Evolutionary conservation across 2,113 vertebrate species (phyloP).

Genomic region (Podocnemis expansa): DNA sequence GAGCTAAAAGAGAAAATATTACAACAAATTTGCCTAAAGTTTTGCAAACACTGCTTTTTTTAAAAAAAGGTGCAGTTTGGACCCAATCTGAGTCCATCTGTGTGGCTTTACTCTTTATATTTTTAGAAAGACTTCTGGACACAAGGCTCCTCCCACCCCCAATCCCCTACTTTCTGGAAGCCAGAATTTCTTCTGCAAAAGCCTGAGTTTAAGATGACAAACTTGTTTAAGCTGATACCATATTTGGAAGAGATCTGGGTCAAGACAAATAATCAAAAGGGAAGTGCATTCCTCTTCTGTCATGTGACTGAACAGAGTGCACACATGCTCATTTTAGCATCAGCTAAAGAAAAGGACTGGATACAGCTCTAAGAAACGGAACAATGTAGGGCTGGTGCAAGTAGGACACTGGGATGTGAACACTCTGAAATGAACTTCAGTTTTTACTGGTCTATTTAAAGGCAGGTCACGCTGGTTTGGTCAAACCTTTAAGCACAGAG

Average conservation of each 20-base stretch:
- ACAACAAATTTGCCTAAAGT: conserved; percentile 12
- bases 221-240: conserved; percentile 69
- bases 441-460: fast-evolving
- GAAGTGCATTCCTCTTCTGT: conserved; percentile 65
- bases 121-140: conserved; percentile 19
- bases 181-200: conserved; percentile 63
- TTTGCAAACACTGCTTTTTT: conserved; percentile 39
- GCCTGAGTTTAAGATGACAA: conserved; percentile 54
- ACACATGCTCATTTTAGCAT: background rate
- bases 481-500: fast-evolving
- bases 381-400: fast-evolving
- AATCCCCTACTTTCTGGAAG: conserved; percentile 30
- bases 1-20: conserved; percentile 17
- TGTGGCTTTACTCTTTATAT: conserved; percentile 24
- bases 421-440: background rate
- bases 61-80: conserved; percentile 54
- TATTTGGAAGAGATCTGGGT: conserved; percentile 73
- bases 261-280: conserved; percentile 77
- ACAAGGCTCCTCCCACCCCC: background rate
- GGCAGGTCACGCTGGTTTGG: background rate
- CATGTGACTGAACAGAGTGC: conserved; percentile 45
- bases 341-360: fast-evolving
- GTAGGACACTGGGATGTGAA: background rate
- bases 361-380: fast-evolving
- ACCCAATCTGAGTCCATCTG: conserved; percentile 50